phyloP scores from a whole-genome alignment of 2,888 invertebrate species.

The Lithophane semibrunnea region DNA sequence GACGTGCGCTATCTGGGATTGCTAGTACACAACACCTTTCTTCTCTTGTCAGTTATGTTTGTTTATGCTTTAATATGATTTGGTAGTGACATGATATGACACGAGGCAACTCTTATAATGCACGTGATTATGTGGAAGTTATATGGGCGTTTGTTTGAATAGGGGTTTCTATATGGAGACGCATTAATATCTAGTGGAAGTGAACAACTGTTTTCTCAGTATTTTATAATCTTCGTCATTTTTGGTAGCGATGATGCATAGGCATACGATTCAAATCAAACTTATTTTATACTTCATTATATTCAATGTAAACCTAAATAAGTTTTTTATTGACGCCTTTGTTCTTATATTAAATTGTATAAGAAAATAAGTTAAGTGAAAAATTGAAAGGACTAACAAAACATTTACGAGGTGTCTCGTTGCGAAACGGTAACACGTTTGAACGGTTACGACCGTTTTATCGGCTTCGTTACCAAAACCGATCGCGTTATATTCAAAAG shows the following conservation, averaged over 20 bases:
- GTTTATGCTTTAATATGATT: constrained; percentile 74
- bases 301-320: constrained; percentile 17
- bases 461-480: constrained; percentile 78
- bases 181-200: constrained; percentile 8
- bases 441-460: constrained; percentile 78
- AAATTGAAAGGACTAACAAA: constrained; percentile 61
- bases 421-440: constrained; percentile 75
- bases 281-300: neutral
- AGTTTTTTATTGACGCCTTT: constrained; percentile 52
- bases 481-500: constrained; percentile 77
- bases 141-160: constrained; percentile 31
- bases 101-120: constrained; percentile 35
- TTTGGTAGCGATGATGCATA: constrained; percentile 11
- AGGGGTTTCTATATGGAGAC: constrained; percentile 16
- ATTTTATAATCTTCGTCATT: constrained; percentile 5
- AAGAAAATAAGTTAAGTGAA: constrained; percentile 48
- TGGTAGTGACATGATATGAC: constrained; percentile 74
- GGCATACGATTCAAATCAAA: constrained; percentile 17
- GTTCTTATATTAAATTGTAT: constrained; percentile 43
- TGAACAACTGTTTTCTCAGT: constrained; percentile 21
- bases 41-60: constrained; percentile 68
- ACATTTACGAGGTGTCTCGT: constrained; percentile 79
- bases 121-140: constrained; percentile 28
- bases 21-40: constrained; percentile 71
- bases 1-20: constrained; percentile 76